These are phyloP conservation scores for Kryptolebias ocellatus DNA, from an alignment of 2,797 vertebrate genomes.

Conservation along the genomic window DNA sequence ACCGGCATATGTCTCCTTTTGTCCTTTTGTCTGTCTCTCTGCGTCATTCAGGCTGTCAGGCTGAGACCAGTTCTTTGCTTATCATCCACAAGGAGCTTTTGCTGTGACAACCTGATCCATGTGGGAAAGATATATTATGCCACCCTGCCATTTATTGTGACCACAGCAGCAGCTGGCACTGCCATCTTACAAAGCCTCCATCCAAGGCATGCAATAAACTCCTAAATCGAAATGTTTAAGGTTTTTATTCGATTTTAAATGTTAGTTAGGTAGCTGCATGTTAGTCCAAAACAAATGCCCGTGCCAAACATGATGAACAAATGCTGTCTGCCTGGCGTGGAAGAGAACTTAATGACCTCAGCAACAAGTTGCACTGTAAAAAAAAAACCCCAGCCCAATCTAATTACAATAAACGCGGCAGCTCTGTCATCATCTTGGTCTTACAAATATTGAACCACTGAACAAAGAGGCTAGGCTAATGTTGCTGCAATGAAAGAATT, in stretches of 20 bases:
- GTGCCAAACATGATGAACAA: too few relatives aligned
- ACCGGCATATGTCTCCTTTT: constrained; percentile 30
- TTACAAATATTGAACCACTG: constrained; percentile 17
- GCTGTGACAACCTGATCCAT: constrained; percentile 21
- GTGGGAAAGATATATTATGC: background rate
- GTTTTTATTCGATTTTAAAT: background rate
- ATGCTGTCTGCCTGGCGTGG: too few relatives aligned
- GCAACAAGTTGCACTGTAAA: background rate
- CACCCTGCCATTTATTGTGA: constrained; percentile 5
- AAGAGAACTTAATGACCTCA: background rate
- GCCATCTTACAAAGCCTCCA: background rate
- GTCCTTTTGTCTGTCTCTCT: constrained; percentile 1
- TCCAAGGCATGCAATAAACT: background rate
- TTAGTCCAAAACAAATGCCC: too few relatives aligned
- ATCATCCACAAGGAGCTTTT: constrained; percentile 34
- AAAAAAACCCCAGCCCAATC: constrained; percentile 27
- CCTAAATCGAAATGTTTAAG: background rate
- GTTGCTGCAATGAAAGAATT: constrained; percentile 11
- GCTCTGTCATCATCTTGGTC: too few relatives aligned
- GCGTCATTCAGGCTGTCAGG: constrained; percentile 37
- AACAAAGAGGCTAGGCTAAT: constrained; percentile 14
- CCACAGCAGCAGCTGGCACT: background rate
- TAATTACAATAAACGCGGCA: background rate
- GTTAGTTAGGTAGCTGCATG: too few relatives aligned
- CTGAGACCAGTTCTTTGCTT: constrained; percentile 65